Evolutionary conservation across 1,140 invertebrate genomes (phyloP).

Genomic region (Tetranychus cinnabarinus): DNA sequence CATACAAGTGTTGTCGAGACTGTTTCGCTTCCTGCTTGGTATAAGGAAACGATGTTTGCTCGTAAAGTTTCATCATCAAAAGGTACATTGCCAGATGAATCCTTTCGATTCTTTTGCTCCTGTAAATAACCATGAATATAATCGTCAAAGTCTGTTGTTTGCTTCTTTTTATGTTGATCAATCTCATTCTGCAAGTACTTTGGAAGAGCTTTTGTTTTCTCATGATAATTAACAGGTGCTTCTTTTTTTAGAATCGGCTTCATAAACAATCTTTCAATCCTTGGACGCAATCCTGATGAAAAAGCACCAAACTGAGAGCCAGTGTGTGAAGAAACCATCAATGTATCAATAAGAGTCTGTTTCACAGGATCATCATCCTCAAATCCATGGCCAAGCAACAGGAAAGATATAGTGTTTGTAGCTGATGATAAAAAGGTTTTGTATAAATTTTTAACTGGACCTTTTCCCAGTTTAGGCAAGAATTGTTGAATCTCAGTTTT

Average conservation of each 20-base stretch:
- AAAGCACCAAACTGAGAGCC: neutral
- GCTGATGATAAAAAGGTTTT: neutral
- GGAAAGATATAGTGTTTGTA: slow-evolving; percentile 12
- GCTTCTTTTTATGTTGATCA: slow-evolving; percentile 38
- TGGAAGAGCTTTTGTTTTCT: too few relatives aligned
- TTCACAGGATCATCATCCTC: slow-evolving; percentile 7
- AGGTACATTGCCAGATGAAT: neutral
- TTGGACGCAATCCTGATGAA: too few relatives aligned
- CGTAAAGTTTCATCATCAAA: slow-evolving; percentile 8
- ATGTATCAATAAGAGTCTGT: neutral
- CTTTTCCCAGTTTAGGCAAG: too few relatives aligned
- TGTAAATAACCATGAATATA: slow-evolving; percentile 63
- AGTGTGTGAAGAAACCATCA: too few relatives aligned
- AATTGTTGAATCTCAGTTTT: too few relatives aligned
- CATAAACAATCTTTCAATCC: too few relatives aligned
- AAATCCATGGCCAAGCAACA: slow-evolving; percentile 11
- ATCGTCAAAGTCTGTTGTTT: slow-evolving; percentile 30
- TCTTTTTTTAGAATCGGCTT: too few relatives aligned
- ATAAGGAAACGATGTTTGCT: slow-evolving; percentile 11
- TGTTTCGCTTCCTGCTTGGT: slow-evolving; percentile 20
- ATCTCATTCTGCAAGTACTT: too few relatives aligned
- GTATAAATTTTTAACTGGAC: too few relatives aligned
- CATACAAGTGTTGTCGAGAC: slow-evolving; percentile 18
- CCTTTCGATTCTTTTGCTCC: slow-evolving; percentile 27
- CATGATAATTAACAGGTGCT: too few relatives aligned